Evolutionary conservation across 1,140 invertebrate species (phyloP).

Genomic region (Drosophila nasuta): DNA sequence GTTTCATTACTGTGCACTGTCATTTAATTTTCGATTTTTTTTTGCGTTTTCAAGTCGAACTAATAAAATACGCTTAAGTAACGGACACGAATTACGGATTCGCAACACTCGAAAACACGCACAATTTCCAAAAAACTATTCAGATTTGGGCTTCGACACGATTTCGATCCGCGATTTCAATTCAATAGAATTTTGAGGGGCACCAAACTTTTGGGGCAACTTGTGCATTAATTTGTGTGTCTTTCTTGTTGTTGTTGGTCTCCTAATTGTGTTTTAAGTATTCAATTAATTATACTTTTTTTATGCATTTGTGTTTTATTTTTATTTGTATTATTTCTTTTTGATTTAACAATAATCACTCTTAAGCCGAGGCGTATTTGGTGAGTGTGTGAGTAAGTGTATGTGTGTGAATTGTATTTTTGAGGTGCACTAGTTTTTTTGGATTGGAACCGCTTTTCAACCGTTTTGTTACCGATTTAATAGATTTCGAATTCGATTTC

Average conservation of each 20-base stretch:
- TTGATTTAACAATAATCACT: slow-evolving; percentile 10
- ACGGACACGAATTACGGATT: background rate
- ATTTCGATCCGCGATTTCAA: slow-evolving; percentile 9
- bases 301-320: slow-evolving; percentile 9
- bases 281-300: slow-evolving; percentile 9
- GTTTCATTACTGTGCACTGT: slow-evolving; percentile 85
- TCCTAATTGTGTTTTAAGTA: slow-evolving; percentile 19
- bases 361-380: background rate
- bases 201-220: slow-evolving; percentile 20
- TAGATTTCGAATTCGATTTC: slow-evolving; percentile 19
- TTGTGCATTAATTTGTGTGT: slow-evolving; percentile 17
- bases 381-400: slow-evolving; percentile 9
- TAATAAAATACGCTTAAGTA: slow-evolving; percentile 60
- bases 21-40: slow-evolving; percentile 82
- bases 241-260: background rate
- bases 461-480: slow-evolving; percentile 10
- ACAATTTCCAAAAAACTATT: slow-evolving; percentile 33
- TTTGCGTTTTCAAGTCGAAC: slow-evolving; percentile 61
- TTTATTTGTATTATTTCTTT: slow-evolving; percentile 11
- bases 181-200: slow-evolving; percentile 8
- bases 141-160: slow-evolving; percentile 18
- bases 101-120: slow-evolving; percentile 37
- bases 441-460: slow-evolving; percentile 5
- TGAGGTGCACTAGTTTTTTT: slow-evolving; percentile 12
- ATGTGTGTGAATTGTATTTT: slow-evolving; percentile 11